Conservation (phyloP, 2,113 vertebrate genomes). For the Toxotes chatareus region DNA sequence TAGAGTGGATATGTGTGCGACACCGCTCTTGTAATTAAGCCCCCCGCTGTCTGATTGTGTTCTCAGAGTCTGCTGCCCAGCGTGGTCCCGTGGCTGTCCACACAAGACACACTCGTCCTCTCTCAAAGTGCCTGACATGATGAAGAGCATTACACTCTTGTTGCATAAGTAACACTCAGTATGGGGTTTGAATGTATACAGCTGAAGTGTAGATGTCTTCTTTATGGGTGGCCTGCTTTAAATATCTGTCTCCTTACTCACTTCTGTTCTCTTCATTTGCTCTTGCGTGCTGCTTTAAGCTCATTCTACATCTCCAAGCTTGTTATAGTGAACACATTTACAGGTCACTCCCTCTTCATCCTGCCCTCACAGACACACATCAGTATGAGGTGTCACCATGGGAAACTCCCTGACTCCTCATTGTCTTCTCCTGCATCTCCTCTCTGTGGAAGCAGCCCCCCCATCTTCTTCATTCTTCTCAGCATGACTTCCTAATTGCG, state of each 20-base stretch:
- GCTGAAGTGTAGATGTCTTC: conserved; percentile 27
- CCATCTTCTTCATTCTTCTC: conserved; percentile 21
- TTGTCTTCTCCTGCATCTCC: background rate
- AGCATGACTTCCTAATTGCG: conserved; percentile 46
- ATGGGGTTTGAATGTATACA: conserved; percentile 28
- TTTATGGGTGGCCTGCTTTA: conserved; percentile 22
- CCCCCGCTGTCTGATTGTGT: conserved; percentile 49
- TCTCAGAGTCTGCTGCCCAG: conserved; percentile 31
- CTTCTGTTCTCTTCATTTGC: conserved; percentile 32
- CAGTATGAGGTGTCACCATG: conserved; percentile 8
- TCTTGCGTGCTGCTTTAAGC: conserved; percentile 35
- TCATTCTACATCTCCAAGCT: conserved; percentile 33
- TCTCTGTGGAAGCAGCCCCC: conserved; percentile 26
- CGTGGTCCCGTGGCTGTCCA: conserved; percentile 14
- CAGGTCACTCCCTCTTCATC: conserved; percentile 11
- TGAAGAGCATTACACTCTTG: conserved; percentile 15
- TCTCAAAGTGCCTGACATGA: background rate
- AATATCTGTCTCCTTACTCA: conserved; percentile 22
- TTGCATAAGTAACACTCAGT: conserved; percentile 32
- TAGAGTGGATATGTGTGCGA: conserved; percentile 13
- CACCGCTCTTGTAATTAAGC: conserved; percentile 32
- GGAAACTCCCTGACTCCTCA: conserved; percentile 1
- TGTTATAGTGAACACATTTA: conserved; percentile 32
- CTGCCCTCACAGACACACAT: conserved; percentile 4
- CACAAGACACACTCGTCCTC: background rate